These are phyloP conservation scores for Chaetodon trifasciatus DNA, from an alignment of 2,797 vertebrate species.

Conservation along the genomic window DNA sequence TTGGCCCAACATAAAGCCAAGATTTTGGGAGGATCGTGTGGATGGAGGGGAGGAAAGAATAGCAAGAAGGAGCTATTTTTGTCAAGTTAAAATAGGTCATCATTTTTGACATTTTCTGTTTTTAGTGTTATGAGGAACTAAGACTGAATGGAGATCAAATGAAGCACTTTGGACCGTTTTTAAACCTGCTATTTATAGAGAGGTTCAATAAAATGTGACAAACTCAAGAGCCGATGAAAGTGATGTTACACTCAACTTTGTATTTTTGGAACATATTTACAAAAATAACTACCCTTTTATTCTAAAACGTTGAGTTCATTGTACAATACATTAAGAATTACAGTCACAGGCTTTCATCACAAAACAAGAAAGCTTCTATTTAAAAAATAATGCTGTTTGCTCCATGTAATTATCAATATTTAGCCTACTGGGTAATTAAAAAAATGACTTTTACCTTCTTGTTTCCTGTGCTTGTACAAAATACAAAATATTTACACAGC, in stretches of 20 bases:
- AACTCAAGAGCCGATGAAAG: conserved; percentile 2
- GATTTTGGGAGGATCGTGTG: conserved; percentile 13
- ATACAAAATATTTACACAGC: background rate
- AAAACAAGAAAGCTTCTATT: background rate
- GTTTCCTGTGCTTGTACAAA: no score
- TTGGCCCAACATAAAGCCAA: conserved; percentile 28
- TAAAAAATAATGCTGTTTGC: background rate
- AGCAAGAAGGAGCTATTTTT: background rate
- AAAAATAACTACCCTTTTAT: conserved; percentile 8
- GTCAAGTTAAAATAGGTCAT: conserved; percentile 33
- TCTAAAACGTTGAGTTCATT: background rate
- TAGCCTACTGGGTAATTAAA: no score
- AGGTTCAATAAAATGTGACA: conserved; percentile 15
- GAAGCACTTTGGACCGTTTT: conserved; percentile 12
- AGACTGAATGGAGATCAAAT: background rate
- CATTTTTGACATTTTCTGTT: conserved; percentile 20
- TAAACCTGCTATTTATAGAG: conserved; percentile 38
- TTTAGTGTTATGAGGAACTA: conserved; percentile 8
- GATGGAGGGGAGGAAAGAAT: background rate
- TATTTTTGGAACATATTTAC: conserved; percentile 25
- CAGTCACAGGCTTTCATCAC: background rate
- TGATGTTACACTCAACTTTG: background rate
- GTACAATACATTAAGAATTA: background rate
- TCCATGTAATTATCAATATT: no score
- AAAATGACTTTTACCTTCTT: no score